Conservation (phyloP, 2,888 invertebrate genomes). For the Xylota sylvarum region DNA sequence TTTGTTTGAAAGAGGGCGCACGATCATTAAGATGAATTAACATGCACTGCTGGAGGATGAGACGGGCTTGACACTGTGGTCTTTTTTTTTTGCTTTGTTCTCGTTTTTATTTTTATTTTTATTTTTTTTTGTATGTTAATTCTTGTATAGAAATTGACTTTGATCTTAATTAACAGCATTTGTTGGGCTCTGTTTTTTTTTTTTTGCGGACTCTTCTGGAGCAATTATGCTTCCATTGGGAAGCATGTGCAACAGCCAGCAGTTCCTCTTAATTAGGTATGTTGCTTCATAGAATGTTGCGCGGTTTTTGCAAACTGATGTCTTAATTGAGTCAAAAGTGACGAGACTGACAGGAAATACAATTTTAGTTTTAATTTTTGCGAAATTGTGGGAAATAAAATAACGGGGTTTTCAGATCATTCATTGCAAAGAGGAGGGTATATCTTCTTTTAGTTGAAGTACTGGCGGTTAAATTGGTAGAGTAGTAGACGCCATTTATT, state of each 20-base stretch:
- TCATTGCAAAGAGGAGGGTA: background rate
- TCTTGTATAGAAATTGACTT: constrained; percentile 57
- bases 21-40: constrained; percentile 45
- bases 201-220: constrained; percentile 20
- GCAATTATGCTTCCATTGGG: constrained; percentile 41
- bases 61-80: constrained; percentile 39
- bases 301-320: constrained; percentile 42
- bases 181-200: constrained; percentile 12
- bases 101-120: constrained; percentile 37
- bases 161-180: constrained; percentile 69
- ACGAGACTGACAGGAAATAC: constrained; percentile 54
- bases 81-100: background rate
- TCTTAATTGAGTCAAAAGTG: constrained; percentile 65
- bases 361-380: constrained; percentile 13
- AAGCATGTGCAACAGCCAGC: constrained; percentile 9
- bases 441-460: background rate
- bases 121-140: constrained; percentile 47
- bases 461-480: too few species aligned
- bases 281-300: background rate
- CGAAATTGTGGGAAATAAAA: background rate
- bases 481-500: too few species aligned
- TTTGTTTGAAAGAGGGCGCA: constrained; percentile 19
- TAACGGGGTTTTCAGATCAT: background rate
- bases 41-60: constrained; percentile 17
- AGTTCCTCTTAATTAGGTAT: constrained; percentile 30